These are phyloP conservation scores for Lysandra coridon DNA, from an alignment of 2,888 invertebrate species.

Conservation along the genomic window DNA sequence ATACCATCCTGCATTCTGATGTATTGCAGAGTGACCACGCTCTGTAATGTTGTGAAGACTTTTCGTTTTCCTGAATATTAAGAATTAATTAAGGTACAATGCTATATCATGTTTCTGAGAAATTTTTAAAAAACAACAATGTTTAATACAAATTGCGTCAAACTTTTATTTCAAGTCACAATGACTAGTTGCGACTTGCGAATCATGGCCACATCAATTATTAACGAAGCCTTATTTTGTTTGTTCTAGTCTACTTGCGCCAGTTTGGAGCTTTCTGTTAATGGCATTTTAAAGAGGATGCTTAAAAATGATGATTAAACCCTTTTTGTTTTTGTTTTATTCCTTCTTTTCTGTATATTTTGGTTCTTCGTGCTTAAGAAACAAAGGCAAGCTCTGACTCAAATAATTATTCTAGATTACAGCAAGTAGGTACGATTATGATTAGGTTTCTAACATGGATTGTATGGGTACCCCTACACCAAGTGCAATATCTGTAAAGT, in stretches of 20 bases:
- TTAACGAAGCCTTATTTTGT: background rate
- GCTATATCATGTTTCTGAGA: background rate
- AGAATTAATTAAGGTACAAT: background rate
- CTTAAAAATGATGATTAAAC: too few relatives aligned
- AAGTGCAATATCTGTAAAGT: constrained; percentile 49
- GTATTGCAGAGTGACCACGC: constrained; percentile 31
- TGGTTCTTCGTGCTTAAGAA: too few relatives aligned
- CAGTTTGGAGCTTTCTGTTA: too few relatives aligned
- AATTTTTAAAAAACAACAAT: background rate
- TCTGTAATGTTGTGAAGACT: background rate
- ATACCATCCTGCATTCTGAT: constrained; percentile 46
- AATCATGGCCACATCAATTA: background rate
- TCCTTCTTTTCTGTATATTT: too few relatives aligned
- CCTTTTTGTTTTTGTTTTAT: too few relatives aligned
- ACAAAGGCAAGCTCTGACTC: too few relatives aligned
- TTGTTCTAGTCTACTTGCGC: background rate
- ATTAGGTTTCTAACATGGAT: background rate
- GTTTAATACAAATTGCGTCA: background rate
- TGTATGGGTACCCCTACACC: constrained; percentile 35
- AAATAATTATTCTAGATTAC: background rate
- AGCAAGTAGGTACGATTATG: background rate
- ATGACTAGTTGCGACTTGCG: background rate
- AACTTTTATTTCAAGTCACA: background rate
- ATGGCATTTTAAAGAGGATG: too few relatives aligned
- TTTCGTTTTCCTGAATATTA: background rate